Conservation (phyloP, 2,113 vertebrate genomes). For the Stegostoma tigrinum region DNA sequence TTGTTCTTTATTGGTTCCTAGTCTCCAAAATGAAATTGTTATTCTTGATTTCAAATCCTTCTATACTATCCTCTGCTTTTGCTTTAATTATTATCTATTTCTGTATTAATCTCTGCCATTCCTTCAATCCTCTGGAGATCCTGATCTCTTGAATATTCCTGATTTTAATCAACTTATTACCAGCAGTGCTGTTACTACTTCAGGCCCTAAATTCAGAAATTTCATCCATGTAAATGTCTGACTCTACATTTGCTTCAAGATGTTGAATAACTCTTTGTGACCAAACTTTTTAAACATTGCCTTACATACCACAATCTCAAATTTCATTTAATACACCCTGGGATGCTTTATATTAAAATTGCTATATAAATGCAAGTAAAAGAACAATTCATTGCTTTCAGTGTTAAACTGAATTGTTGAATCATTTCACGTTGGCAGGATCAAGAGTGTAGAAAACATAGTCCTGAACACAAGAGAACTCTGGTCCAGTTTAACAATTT, state of each 20-base stretch:
- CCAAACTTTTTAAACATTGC: neutral
- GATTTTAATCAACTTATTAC: neutral
- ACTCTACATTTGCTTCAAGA: too few species aligned
- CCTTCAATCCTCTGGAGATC: neutral
- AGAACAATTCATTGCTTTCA: neutral
- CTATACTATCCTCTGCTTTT: too few species aligned
- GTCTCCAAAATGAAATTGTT: neutral
- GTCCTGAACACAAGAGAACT: neutral
- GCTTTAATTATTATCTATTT: neutral
- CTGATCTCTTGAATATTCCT: too few species aligned
- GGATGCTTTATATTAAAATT: neutral
- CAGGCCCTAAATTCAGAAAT: neutral
- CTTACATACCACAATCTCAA: neutral
- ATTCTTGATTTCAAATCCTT: neutral
- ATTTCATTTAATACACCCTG: neutral
- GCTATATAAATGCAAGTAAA: neutral
- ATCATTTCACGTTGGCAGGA: neutral
- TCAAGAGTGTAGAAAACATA: neutral
- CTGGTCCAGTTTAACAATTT: neutral
- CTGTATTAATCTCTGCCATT: neutral
- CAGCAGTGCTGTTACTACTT: neutral
- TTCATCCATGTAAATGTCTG: neutral
- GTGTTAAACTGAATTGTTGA: neutral
- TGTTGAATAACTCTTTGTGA: neutral
- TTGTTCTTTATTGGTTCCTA: too few species aligned